Conservation (phyloP, 1,140 invertebrate species). For the Philopotamus ludificatus region DNA sequence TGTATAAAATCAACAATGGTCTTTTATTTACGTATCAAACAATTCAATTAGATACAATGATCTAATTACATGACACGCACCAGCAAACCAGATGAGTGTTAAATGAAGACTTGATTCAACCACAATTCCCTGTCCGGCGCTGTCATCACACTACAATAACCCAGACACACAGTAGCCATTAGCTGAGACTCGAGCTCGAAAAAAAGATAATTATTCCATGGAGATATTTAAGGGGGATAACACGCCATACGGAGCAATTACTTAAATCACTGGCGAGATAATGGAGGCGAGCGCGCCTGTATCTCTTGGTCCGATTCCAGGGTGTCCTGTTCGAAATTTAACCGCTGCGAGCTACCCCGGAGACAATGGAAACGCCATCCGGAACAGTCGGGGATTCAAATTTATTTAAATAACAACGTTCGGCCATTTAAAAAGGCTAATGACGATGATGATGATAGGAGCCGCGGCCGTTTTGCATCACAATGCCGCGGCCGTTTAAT, state of each 20-base stretch:
- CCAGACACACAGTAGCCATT: not conserved
- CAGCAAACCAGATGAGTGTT: not conserved
- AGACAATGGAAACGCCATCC: slow-evolving; percentile 29
- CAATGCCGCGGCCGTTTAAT: not conserved
- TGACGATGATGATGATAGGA: slow-evolving; percentile 22
- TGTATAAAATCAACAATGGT: too few species aligned
- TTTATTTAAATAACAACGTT: not conserved
- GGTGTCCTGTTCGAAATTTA: slow-evolving; percentile 20
- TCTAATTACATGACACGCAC: not conserved
- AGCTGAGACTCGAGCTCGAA: not conserved
- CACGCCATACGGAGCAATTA: slow-evolving; percentile 4
- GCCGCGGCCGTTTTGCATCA: not conserved
- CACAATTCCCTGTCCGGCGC: not conserved
- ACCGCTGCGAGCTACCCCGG: not conserved
- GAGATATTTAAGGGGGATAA: not conserved
- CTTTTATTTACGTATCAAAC: too few species aligned
- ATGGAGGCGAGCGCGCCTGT: not conserved
- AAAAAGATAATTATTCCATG: not conserved
- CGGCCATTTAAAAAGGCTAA: slow-evolving; percentile 25
- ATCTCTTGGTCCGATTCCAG: slow-evolving; percentile 27
- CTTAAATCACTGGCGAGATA: not conserved
- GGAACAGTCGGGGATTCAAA: slow-evolving; percentile 16
- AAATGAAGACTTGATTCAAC: not conserved
- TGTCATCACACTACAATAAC: not conserved
- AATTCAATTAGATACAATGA: too few species aligned